Conservation (phyloP, 1,140 invertebrate species). For the Drusus annulatus region DNA sequence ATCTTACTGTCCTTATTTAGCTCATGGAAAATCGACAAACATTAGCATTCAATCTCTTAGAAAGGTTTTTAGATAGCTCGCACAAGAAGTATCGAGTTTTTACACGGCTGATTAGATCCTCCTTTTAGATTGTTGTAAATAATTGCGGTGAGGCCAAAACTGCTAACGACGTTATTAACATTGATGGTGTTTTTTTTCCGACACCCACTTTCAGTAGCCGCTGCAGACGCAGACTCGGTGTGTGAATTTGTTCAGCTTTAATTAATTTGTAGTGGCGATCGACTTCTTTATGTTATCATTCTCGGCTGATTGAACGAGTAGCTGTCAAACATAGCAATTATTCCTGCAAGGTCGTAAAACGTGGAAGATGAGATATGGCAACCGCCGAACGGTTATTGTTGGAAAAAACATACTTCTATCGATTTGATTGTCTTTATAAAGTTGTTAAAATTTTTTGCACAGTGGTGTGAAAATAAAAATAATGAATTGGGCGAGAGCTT, state of each 20-base stretch:
- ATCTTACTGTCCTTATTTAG: no score
- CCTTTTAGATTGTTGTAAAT: slow-evolving; percentile 17
- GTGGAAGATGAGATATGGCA: neutral
- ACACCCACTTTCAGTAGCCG: slow-evolving; percentile 2
- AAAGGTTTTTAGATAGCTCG: slow-evolving; percentile 13
- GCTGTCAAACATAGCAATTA: slow-evolving; percentile 6
- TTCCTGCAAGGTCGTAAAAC: neutral
- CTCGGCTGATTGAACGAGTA: neutral
- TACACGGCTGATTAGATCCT: neutral
- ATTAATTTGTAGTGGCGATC: neutral
- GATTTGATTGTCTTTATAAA: no score
- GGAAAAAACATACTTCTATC: no score
- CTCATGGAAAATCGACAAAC: neutral
- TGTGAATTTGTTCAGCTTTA: slow-evolving; percentile 11
- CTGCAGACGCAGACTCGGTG: neutral
- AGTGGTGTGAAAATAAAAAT: no score
- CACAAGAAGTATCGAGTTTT: neutral
- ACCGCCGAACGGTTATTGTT: no score
- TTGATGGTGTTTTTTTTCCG: slow-evolving; percentile 4
- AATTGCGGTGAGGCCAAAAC: slow-evolving; percentile 1
- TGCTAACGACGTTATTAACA: slow-evolving; percentile 20
- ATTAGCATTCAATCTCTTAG: neutral
- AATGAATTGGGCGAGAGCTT: no score
- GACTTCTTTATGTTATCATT: neutral
- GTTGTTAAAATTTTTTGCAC: no score